Evolutionary conservation across 1,140 invertebrate species (phyloP), one percentile per base, ranked within the genome.

Genomic region (Rhyacophila brunnea): DNA sequence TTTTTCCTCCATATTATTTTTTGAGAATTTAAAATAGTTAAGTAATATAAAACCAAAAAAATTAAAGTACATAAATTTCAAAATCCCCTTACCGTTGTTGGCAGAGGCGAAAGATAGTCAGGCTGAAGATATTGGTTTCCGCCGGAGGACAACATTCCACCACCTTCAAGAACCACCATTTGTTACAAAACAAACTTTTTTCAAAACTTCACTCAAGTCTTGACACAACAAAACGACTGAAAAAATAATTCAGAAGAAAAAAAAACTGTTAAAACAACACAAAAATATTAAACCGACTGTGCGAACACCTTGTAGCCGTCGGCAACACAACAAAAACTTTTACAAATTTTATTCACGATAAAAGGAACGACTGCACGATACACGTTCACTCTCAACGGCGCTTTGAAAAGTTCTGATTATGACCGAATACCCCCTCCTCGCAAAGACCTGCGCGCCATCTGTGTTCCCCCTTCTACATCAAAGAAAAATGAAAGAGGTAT

Each of bases 61-160:
- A n/a, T n/a, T n/a, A n/a, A n/a, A n/a, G n/a, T n/a, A n/a, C n/a
- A n/a, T n/a, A n/a, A n/a, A 28, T 28, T 28, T 5, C 4, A 28
- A 28, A 28, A 28, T 28, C 23, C 9, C 9, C 89, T 90, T 86
- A 95, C 93, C 87, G 92, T 91, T 45, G 91, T 92, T 68, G 92
- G 88, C 75, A 94, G 84, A 68, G 92, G 92, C 66, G 91, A 90
- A 68, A 95, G 81, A 80, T 95, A 95, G 82, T 95, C 93, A 74
- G 92, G 92, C 76, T 93, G 91, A 64, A 95, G 80, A 78, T 95
- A 95, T 81, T 95, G 92, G 82, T 93, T 94, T 68, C 87, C 89
- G 74, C 89, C 88, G 71, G 87, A 85, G 74, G 90, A 88, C 84
- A 93, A 85, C 89, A 93, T 93, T 80, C 86, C 89, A 81, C 87